Conservation (phyloP, 64 coral and sea anemone species). For the Dendronephthya gigantea region DNA sequence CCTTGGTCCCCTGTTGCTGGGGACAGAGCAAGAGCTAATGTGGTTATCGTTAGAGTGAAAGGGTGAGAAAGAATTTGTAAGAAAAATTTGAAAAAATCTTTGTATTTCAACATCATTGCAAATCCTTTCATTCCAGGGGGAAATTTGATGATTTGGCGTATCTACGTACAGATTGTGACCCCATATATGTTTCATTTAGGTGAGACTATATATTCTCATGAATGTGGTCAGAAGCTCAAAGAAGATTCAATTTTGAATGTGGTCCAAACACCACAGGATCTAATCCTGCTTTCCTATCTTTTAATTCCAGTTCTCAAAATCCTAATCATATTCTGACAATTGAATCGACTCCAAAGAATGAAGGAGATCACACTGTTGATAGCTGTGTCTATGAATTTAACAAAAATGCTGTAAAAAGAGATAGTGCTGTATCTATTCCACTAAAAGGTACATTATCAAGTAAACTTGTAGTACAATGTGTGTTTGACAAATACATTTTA, state of each 20-base stretch:
- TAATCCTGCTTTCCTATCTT: not conserved
- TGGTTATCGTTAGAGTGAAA: conserved; percentile 74
- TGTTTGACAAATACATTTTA: too few relatives aligned
- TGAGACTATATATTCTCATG: not conserved
- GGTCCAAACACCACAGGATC: not conserved
- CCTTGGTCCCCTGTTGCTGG: conserved; percentile 82
- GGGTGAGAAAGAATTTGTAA: conserved; percentile 43
- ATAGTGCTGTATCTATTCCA: conserved; percentile 61
- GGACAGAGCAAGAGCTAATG: conserved; percentile 79
- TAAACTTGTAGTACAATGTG: not conserved
- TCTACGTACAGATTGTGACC: conserved; percentile 78
- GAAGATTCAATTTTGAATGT: too few relatives aligned
- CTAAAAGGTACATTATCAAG: conserved; percentile 81
- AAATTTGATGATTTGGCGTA: conserved; percentile 67
- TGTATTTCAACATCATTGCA: not conserved
- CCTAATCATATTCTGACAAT: conserved; percentile 79
- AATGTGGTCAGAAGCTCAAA: too few relatives aligned
- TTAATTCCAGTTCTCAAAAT: conserved; percentile 57
- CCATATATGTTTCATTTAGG: conserved; percentile 61
- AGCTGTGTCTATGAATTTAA: conserved; percentile 89
- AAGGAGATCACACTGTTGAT: conserved; percentile 65
- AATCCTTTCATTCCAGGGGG: not conserved
- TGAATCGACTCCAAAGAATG: conserved; percentile 57
- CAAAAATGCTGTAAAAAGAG: conserved; percentile 64
- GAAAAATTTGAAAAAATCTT: not conserved